Percentiles rank a stretch among this genome's conserved stretches.
These are phyloP conservation scores for Rhinatrema bivittatum DNA, from an alignment of 2,797 vertebrate genomes.

Conservation along the genomic window DNA sequence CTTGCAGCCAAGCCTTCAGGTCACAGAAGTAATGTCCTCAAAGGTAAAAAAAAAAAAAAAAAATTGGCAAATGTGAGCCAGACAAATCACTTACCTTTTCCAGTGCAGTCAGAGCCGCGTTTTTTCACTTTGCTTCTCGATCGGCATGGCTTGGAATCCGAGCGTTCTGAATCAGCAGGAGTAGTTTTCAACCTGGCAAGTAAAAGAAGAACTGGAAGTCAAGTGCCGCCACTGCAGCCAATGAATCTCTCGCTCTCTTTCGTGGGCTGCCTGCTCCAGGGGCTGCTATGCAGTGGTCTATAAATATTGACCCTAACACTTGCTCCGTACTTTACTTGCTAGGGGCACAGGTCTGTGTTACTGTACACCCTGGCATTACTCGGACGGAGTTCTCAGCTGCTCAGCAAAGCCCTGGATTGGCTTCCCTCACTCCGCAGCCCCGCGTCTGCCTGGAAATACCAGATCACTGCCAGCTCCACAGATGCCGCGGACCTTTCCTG, in stretches of 20 bases:
- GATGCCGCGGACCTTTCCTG: conserved; percentile 43
- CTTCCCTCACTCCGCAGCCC: conserved; percentile 39
- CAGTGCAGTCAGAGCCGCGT: no score
- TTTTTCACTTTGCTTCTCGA: conserved; percentile 35
- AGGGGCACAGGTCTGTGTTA: conserved; percentile 55
- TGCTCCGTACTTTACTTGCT: conserved; percentile 39
- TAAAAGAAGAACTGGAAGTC: conserved; percentile 3
- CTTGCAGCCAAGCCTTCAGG: fast-evolving
- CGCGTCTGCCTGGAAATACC: conserved; percentile 56
- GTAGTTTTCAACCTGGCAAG: conserved; percentile 25
- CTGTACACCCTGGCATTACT: conserved; percentile 43
- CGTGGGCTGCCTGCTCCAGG: conserved; percentile 12
- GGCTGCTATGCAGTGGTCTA: conserved; percentile 43
- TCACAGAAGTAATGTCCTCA: neutral
- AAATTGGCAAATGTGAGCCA: no score
- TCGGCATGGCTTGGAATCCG: conserved; percentile 16
- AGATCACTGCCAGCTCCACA: conserved; percentile 53
- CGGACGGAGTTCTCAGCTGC: conserved; percentile 60
- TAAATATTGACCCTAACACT: conserved; percentile 63
- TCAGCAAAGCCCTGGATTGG: conserved; percentile 51
- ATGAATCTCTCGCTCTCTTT: neutral
- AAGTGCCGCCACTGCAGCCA: conserved; percentile 6
- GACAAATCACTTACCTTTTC: no score
- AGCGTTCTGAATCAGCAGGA: conserved; percentile 23
- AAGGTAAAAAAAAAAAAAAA: neutral